Conservation (phyloP, 2,888 invertebrate genomes). For the Octodonta nipae region DNA sequence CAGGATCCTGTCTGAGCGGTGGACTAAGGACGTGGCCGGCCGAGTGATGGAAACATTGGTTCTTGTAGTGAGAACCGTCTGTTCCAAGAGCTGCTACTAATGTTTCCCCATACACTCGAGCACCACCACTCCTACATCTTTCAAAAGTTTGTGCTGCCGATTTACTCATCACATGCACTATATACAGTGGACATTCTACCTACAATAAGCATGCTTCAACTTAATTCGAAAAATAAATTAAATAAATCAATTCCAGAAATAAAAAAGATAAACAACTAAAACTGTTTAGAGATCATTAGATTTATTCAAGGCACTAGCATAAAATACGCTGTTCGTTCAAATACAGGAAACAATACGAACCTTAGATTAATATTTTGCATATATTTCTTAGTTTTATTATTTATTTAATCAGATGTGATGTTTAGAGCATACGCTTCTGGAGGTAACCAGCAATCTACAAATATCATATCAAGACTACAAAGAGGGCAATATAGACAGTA, state of each 20-base stretch:
- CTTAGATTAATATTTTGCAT: too few relatives aligned
- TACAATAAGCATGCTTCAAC: slow-evolving; percentile 39
- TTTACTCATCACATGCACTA: slow-evolving; percentile 95
- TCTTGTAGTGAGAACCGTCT: slow-evolving; percentile 65
- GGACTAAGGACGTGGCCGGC: slow-evolving; percentile 91
- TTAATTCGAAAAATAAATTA: too few relatives aligned
- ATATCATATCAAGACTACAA: too few relatives aligned
- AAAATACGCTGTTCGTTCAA: too few relatives aligned
- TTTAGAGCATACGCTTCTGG: too few relatives aligned
- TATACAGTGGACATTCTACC: slow-evolving; percentile 83
- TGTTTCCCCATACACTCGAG: slow-evolving; percentile 81
- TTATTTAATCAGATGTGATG: too few relatives aligned
- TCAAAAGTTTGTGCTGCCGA: slow-evolving; percentile 73
- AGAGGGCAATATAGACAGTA: too few relatives aligned
- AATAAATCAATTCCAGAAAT: too few relatives aligned
- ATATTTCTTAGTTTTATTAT: too few relatives aligned
- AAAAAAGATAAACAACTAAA: too few relatives aligned
- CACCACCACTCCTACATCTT: slow-evolving; percentile 40
- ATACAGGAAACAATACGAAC: too few relatives aligned
- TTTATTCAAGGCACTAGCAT: not conserved
- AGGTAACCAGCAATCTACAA: too few relatives aligned
- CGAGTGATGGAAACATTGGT: slow-evolving; percentile 85
- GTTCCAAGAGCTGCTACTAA: slow-evolving; percentile 69
- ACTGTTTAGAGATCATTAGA: not conserved
- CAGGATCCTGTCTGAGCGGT: slow-evolving; percentile 78